Base-by-base conservation (phyloP, 2,113 vertebrate species). In the Nyctibius bracteatus region DNA sequence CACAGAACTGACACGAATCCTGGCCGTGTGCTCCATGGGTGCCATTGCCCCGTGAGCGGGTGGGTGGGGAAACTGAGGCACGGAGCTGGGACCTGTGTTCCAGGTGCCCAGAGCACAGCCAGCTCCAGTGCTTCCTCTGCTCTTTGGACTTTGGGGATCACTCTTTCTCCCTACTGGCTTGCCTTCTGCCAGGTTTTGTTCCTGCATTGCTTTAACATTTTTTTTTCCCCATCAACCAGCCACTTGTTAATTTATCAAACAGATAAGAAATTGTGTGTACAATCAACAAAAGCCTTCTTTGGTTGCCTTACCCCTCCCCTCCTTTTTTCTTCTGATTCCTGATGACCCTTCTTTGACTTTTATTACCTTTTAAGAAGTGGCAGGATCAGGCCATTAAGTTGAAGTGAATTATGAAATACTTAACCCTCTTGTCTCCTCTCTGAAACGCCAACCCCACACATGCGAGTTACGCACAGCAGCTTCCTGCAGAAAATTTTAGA, bases 331-430 rank as follows among this genome's bases (percentile, higher is more conserved):
- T 77, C 62, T 84, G 23, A 79, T 91, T 93, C 79, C 62, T 58
- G 12, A 28, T 92, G 94, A 96, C 88, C 95, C 80, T 84, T 59
- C 77, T 79, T 84, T 96, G 88, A 79, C 94, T 94, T 88, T 35
- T 83, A 73, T 70, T 96, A 93, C 85, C 86, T 94, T 96, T 92
- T 82, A 94, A 95, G 88, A 94, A 95, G 86, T 85, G 84, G 81
- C 31, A 84, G 86, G 80, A 92, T 81, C 86, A 86, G 68, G 65
- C 52, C 41, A 39, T 96, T 87, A 94, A 72, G 86, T 87, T 89
- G 73, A 86, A 95, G 51, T 81, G 79, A 86, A 33, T 96, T 97
- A 87, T 79, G 82, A 95, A 96, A 94, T 92, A 87, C 81, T 97
- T 92, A 95, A 96, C 93, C 74, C 89, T 91, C 65, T 74, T 91